Base-by-base conservation (phyloP, 2,797 vertebrate genomes). In the Varecia variegata region DNA sequence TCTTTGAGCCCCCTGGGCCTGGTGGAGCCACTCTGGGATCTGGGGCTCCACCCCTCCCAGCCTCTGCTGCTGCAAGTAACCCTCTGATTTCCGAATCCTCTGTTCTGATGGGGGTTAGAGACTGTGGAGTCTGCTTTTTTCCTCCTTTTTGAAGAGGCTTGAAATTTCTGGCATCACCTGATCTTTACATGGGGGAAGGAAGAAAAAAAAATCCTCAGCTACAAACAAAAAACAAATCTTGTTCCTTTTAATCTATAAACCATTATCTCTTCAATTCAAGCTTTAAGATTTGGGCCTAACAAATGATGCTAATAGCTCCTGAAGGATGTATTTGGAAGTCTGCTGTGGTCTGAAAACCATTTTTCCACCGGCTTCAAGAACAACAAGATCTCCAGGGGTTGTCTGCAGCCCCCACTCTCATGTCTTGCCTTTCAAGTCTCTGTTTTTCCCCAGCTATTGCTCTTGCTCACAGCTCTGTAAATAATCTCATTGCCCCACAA, bases 401-500 rank as follows among this genome's bases (percentile, higher is more conserved):
- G 0, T 20, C n/a, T 62, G 47, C 18, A 0, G 0, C 23, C 15
- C 62, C 45, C 7, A 13, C 52, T 90, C 47, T 21, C 56, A 79
- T 32, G 83, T 52, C 35, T 25, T 5, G 70, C 90, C 93, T 95
- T 86, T 76, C 68, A 27, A 76, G 52, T 54, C 62, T 93, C 71
- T 82, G 3, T 92, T 86, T 94, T 76, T 71, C 54, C 35, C 13
- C 50, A 74, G 82, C 80, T 86, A 77, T 67, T 86, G 82, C 93
- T 92, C 1, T 50, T 91, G 96, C 60, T 91, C 89, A 88, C 56
- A 60, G 88, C 4, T 92, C 0, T 73, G 92, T 52, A 85, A 95
- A 98, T 97, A 96, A 97, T 97, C 96, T 90, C 96, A 97, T 97
- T 96, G 93, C 68, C 77, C 87, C 25, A 60, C 73, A 97, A 89